Evolutionary conservation across 2,888 invertebrate species (phyloP).

Genomic region (Liposcelis brunnea): DNA sequence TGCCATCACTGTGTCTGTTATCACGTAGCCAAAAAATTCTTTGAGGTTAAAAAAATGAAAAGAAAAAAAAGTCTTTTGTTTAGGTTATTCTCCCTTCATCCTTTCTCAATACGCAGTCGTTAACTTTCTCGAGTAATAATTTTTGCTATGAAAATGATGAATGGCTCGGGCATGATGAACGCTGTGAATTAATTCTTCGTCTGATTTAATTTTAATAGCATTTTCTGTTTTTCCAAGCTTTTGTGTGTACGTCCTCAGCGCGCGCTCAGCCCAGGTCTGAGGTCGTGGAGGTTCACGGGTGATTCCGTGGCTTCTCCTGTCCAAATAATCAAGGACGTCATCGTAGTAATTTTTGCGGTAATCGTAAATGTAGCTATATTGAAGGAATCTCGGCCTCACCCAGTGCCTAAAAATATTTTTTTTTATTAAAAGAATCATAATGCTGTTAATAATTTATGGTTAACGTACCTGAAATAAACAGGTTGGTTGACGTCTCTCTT

Average conservation of each 20-base stretch:
- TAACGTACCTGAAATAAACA: too few relatives aligned
- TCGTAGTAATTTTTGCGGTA: constrained; percentile 74
- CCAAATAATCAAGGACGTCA: constrained; percentile 66
- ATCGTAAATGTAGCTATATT: constrained; percentile 67
- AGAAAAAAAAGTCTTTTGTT: too few relatives aligned
- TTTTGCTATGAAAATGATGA: neutral
- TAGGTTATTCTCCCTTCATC: neutral
- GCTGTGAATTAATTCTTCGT: constrained; percentile 6
- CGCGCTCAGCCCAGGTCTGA: constrained; percentile 75
- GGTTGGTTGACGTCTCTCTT: too few relatives aligned
- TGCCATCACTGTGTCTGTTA: too few relatives aligned
- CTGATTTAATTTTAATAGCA: constrained; percentile 1
- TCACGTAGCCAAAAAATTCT: too few relatives aligned
- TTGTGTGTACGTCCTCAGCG: constrained; percentile 45
- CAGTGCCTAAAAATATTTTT: constrained; percentile 51
- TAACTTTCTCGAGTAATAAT: neutral
- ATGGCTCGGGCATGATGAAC: constrained; percentile 1
- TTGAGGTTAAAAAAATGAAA: too few relatives aligned
- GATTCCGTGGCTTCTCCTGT: constrained; percentile 51
- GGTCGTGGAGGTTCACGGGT: constrained; percentile 53
- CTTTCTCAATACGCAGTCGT: constrained; percentile 3
- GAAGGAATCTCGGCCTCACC: constrained; percentile 68
- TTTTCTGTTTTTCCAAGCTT: neutral
- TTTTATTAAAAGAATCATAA: too few relatives aligned
- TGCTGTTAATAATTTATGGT: too few relatives aligned